Conservation (phyloP, 2,888 invertebrate genomes). For the Aethes cnicana region DNA sequence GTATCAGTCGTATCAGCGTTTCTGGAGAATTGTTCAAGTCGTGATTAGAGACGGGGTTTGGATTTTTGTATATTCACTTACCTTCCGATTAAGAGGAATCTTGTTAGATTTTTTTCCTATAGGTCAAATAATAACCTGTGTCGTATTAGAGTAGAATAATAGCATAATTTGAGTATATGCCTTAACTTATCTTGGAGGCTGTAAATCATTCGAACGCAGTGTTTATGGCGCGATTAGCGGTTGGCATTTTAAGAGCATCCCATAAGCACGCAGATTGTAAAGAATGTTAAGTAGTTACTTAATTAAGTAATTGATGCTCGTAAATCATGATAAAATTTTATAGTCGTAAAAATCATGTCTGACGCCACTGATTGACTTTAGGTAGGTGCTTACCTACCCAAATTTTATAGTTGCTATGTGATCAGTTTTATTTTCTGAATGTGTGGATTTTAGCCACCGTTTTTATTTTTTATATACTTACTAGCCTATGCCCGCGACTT, state of each 20-base stretch:
- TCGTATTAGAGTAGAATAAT: no score
- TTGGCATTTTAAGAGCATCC: conserved; percentile 30
- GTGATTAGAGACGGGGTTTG: background rate
- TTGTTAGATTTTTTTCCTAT: background rate
- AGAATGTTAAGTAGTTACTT: conserved; percentile 38
- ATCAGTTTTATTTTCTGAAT: no score
- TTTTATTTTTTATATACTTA: no score
- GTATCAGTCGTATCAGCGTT: background rate
- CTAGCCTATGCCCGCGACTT: no score
- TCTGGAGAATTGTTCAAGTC: background rate
- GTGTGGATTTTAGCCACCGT: no score
- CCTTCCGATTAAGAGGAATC: conserved; percentile 1
- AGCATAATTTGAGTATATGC: background rate
- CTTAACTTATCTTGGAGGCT: conserved; percentile 30
- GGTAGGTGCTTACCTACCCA: background rate
- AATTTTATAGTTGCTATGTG: no score
- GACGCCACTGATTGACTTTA: background rate
- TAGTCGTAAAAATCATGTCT: conserved; percentile 18
- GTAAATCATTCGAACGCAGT: conserved; percentile 36
- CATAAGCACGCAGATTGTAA: conserved; percentile 30
- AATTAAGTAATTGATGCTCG: conserved; percentile 32
- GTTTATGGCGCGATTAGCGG: conserved; percentile 35
- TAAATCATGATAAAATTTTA: conserved; percentile 33
- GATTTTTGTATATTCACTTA: background rate
- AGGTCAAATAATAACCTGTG: no score